phyloP scores from a whole-genome alignment of 2,797 vertebrate species.

The Acipenser ruthenus region DNA sequence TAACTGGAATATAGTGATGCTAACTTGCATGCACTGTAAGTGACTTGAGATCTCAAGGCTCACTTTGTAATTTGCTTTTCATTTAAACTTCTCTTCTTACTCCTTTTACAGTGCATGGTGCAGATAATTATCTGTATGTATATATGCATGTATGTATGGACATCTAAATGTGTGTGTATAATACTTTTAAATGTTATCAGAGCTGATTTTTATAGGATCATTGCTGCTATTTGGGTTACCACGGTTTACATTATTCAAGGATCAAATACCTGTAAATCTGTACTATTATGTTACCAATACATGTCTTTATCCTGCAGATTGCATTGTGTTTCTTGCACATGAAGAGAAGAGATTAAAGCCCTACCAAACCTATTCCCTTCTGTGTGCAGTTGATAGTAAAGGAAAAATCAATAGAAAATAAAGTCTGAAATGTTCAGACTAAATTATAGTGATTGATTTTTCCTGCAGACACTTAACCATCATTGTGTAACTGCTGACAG shows the following conservation, averaged over 20 bases:
- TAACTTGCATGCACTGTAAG: too few relatives aligned
- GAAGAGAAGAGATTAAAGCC: slow-evolving; percentile 7
- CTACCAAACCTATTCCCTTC: slow-evolving; percentile 4
- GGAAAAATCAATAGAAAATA: slow-evolving; percentile 5
- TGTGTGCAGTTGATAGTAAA: slow-evolving; percentile 6
- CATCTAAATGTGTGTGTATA: too few relatives aligned
- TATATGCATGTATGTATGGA: too few relatives aligned
- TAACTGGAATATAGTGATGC: not conserved
- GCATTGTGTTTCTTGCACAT: not conserved
- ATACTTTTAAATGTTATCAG: too few relatives aligned
- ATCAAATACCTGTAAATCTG: slow-evolving; percentile 6
- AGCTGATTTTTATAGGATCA: not conserved
- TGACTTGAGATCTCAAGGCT: too few relatives aligned
- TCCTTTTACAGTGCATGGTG: not conserved
- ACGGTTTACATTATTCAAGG: not conserved
- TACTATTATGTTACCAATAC: not conserved
- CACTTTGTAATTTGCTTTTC: not conserved
- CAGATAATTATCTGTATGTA: too few relatives aligned
- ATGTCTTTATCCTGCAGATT: slow-evolving; percentile 3
- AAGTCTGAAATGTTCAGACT: slow-evolving; percentile 4
- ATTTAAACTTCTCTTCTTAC: not conserved
- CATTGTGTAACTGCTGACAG: not conserved
- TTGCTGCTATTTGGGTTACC: not conserved
- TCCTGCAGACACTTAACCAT: slow-evolving; percentile 1
- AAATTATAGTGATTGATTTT: slow-evolving; percentile 9